Conservation (phyloP, 2,888 invertebrate species). For the Xanthorhoe spadicearia region DNA sequence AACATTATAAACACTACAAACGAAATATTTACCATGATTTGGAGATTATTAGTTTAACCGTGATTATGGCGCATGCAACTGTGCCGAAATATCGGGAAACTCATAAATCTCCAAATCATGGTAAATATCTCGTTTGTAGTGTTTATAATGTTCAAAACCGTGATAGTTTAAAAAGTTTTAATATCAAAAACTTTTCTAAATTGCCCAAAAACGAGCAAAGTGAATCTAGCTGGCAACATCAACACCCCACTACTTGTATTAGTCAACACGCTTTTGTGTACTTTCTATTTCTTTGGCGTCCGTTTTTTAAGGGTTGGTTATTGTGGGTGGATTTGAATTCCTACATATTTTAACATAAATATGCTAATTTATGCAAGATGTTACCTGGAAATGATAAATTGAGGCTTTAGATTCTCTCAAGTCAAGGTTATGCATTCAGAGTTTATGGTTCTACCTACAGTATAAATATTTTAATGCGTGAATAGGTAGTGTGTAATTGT, state of each 20-base stretch:
- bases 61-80: too few species aligned
- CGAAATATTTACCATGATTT: too few species aligned
- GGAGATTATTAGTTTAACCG: too few species aligned
- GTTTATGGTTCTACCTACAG: not conserved
- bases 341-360: constrained; percentile 36
- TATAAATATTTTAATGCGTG: not conserved
- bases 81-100: too few species aligned
- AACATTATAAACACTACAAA: too few species aligned
- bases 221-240: constrained; percentile 33
- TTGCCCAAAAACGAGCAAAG: constrained; percentile 12
- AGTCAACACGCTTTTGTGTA: constrained; percentile 29
- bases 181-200: constrained; percentile 7
- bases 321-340: constrained; percentile 31
- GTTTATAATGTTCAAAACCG: too few species aligned
- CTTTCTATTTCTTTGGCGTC: constrained; percentile 26
- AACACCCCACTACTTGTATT: constrained; percentile 18
- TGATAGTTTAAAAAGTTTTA: too few species aligned
- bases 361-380: constrained; percentile 28
- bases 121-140: too few species aligned
- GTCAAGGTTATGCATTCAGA: not conserved
- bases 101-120: too few species aligned
- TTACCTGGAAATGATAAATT: constrained; percentile 14
- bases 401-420: not conserved
- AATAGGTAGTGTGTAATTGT: too few species aligned
- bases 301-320: constrained; percentile 23